Conservation (phyloP, 2,797 vertebrate species). For the Siniperca scherzeri region DNA sequence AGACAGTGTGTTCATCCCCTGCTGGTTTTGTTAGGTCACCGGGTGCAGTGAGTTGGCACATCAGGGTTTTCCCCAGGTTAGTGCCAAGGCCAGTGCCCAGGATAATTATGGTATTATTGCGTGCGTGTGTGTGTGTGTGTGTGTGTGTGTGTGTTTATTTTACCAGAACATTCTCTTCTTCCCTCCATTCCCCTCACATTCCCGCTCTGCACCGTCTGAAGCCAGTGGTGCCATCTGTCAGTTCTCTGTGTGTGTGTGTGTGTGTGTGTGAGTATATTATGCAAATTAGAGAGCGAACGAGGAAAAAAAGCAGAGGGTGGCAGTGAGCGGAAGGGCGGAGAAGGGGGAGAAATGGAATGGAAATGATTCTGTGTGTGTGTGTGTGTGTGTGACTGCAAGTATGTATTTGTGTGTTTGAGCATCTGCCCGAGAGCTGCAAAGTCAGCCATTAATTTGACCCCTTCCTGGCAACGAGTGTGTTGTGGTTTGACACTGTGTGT, state of each 20-base stretch:
- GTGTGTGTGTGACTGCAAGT: conserved; percentile 24
- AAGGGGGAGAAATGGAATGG: conserved; percentile 64
- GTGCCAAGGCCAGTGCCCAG: conserved; percentile 79
- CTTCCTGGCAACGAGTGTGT: conserved; percentile 81
- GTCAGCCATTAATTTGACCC: conserved; percentile 84
- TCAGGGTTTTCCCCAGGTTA: conserved; percentile 81
- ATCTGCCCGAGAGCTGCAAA: conserved; percentile 76
- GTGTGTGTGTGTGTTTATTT: conserved; percentile 75
- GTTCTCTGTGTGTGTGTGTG: conserved; percentile 45
- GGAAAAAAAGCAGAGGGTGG: conserved; percentile 66
- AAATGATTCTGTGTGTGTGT: conserved; percentile 58
- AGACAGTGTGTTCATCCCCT: conserved; percentile 50
- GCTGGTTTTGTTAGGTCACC: conserved; percentile 75
- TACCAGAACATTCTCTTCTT: conserved; percentile 78
- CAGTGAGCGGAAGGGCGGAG: conserved; percentile 60
- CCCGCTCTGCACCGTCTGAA: conserved; percentile 72
- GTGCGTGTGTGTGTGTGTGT: conserved; percentile 52
- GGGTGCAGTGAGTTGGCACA: conserved; percentile 82
- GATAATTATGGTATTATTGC: conserved; percentile 81
- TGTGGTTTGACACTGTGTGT: conserved; percentile 76
- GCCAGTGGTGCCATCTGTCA: conserved; percentile 84
- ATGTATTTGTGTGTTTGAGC: conserved; percentile 58
- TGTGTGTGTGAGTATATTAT: conserved; percentile 71
- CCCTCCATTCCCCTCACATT: conserved; percentile 75
- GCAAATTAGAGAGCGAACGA: conserved; percentile 72